Evolutionary conservation across 2,888 invertebrate genomes (phyloP), one percentile per base, ranked within the genome.

Genomic region (Ophonus ardosiacus): DNA sequence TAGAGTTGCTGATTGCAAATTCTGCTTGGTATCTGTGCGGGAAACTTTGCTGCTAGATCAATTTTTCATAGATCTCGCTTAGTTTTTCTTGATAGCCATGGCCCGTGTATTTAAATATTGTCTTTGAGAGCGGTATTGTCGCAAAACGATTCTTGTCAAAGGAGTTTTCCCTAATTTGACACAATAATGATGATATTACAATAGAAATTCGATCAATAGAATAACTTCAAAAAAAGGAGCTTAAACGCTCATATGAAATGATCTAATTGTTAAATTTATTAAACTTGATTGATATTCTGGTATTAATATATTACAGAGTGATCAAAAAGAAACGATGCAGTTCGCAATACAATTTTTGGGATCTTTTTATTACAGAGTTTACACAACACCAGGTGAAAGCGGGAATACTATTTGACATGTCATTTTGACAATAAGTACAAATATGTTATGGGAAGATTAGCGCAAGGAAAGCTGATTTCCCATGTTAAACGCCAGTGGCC

Each of bases 171-270:
- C 13, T 63, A 63, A 63, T 65, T 51, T 81, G 40, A 63, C 81
- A 81, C 81, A 81, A 81, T 65, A 81, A 65, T 61, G 63, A 65
- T 40, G 43, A 61, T 24, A 83, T 83, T 74, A 83, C 83, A 83
- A 83, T 83, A 83, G 76, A 76, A 83, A 76, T 83, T 17, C 74
- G 10, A 71, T 57, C 59, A 68, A 83, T 68, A 56, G 74, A 71
- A 59, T 74, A 18, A 15, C 40, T 40, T 40, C 21, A 59, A 24
- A 21, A 1, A 21, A 7, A 18, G 63, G 18, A 7, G 61, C 61
- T 18, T 59, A 61, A 61, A 61, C 8, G 61, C 7, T 18, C 18
- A 7, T 61, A 18, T n/a, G 7, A 57, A 57, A 57, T 57, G 57
- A 57, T 57, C 8, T 57, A 10, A 57, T n/a, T 2, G n/a, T n/a